Conservation (phyloP, 2,113 vertebrate genomes). For the Corythornis madagascariensis region DNA sequence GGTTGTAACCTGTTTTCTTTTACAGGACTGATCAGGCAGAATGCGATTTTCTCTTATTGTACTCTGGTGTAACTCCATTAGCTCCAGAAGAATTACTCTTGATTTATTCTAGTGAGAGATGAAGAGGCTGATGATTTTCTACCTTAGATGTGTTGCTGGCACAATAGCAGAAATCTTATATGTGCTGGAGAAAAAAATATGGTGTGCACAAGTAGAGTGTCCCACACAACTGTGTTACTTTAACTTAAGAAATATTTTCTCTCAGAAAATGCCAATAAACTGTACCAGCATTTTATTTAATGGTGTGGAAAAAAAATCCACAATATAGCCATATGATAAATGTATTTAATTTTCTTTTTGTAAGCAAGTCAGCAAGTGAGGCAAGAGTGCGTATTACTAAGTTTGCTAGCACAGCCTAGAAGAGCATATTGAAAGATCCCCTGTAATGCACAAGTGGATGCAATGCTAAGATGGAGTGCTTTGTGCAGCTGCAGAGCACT, state of each 20-base stretch:
- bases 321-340: constrained; percentile 73
- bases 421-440: constrained; percentile 52
- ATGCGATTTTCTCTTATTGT: constrained; percentile 53
- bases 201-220: constrained; percentile 30
- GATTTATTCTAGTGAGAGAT: background rate
- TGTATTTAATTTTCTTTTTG: constrained; percentile 75
- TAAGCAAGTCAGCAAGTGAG: constrained; percentile 70
- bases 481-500: constrained; percentile 52
- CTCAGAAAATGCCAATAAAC: constrained; percentile 71
- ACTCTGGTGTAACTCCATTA: constrained; percentile 25
- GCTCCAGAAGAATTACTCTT: background rate
- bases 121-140: constrained; percentile 50
- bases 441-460: constrained; percentile 51
- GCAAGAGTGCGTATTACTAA: constrained; percentile 51
- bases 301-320: constrained; percentile 70
- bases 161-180: constrained; percentile 55
- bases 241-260: constrained; percentile 72
- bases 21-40: constrained; percentile 14
- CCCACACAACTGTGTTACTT: constrained; percentile 57
- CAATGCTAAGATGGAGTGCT: constrained; percentile 28
- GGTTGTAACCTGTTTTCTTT: constrained; percentile 41
- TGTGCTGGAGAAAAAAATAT: constrained; percentile 41
- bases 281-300: constrained; percentile 72
- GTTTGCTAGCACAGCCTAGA: constrained; percentile 52
- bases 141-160: constrained; percentile 30